Evolutionary conservation across 2,797 vertebrate genomes (phyloP).

Genomic region (Poeciliopsis turneri): DNA sequence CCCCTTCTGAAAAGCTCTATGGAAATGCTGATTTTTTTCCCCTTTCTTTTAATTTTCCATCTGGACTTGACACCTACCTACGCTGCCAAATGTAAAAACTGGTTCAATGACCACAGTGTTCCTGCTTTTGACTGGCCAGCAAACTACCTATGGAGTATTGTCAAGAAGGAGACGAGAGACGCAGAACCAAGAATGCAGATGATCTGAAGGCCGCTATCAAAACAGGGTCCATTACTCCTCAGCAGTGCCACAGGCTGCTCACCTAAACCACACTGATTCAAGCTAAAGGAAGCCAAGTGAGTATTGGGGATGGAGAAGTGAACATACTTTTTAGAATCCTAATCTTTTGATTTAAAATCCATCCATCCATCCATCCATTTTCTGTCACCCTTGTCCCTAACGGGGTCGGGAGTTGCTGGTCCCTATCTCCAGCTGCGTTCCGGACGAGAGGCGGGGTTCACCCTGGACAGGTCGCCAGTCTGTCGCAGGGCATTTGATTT

Average conservation of each 20-base stretch:
- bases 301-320: too few species aligned
- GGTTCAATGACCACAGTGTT: background rate
- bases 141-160: background rate
- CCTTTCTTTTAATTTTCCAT: background rate
- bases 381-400: too few species aligned
- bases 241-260: too few species aligned
- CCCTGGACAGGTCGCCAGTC: too few species aligned
- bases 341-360: background rate
- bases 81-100: background rate
- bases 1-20: background rate
- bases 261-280: background rate
- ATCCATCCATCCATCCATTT: too few species aligned
- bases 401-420: too few species aligned
- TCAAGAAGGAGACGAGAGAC: background rate
- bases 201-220: background rate
- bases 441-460: too few species aligned
- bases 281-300: background rate
- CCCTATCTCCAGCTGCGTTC: too few species aligned
- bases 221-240: background rate
- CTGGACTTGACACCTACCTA: background rate
- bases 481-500: too few species aligned
- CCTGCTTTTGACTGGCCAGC: background rate
- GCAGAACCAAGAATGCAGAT: background rate
- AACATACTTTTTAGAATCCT: too few species aligned
- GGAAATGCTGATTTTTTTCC: background rate